Evolutionary conservation across 2,797 vertebrate genomes (phyloP), one percentile per base, ranked within the genome.

Genomic region (Podarcis lilfordi): DNA sequence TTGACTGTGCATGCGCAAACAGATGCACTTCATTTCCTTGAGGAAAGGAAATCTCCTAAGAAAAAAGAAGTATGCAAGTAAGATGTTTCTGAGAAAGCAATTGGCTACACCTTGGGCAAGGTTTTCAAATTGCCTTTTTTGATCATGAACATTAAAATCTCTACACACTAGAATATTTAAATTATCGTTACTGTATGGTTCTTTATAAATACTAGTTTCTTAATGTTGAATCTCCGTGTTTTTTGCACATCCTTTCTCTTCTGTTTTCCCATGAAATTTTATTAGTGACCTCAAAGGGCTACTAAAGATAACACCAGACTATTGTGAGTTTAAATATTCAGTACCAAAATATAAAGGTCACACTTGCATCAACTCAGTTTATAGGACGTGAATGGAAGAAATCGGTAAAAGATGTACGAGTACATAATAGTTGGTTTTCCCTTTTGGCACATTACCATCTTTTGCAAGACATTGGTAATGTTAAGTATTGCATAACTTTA

Each of bases 311-410:
- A 83, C 85, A 76, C 80, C 72, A 93, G 45, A 32, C 61, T 84
- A 55, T 91, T 82, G 25, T 90, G 80, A 94, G 66, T 77, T 92
- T 8, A 87, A 37, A 84, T 88, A 89, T 84, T 32, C 88, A 75
- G 81, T 88, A 69, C 29, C 11, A 71, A 80, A 10, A 17, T 6
- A 69, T 75, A 61, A 88, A 90, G 68, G 61, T 37, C 0, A 0
- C 43, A 25, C 7, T 89, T 87, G 8, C 3, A 25, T 85, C 0
- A 0, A 37, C 50, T 0, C 7, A 11, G 37, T 17, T 69, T 29
- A 6, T 66, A 59, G 40, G 74, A n/a, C 43, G 55, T 50, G 2
- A 55, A 85, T 64, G 75, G 43, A 80, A 88, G 77, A 86, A 90
- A 50, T 9, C 7, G 15, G 61, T 23, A 76, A 0, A 1, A 40